These are phyloP conservation scores for Clarias batrachus DNA, from an alignment of 2,113 vertebrate genomes.

Conservation along the genomic window DNA sequence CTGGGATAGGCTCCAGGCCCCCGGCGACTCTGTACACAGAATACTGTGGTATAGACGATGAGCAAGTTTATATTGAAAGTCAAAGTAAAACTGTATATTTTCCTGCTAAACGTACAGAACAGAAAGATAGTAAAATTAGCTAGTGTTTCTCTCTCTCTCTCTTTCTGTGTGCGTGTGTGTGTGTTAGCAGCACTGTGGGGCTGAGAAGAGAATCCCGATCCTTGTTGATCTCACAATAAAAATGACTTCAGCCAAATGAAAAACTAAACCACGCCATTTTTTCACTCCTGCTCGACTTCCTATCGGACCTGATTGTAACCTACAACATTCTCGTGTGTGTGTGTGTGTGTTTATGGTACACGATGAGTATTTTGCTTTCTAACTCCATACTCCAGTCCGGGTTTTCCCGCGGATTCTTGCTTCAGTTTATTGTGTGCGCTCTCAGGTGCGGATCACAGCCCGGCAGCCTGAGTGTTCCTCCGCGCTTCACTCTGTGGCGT, in stretches of 20 bases:
- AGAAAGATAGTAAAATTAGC: background rate
- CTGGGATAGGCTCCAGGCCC: no score
- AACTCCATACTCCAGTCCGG: conserved; percentile 64
- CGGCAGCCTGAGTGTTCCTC: conserved; percentile 74
- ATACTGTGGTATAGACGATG: no score
- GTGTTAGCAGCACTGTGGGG: conserved; percentile 60
- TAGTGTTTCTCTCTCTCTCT: no score
- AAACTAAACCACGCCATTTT: background rate
- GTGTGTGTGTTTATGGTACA: background rate
- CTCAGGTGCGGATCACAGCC: conserved; percentile 70
- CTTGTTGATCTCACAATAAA: conserved; percentile 35
- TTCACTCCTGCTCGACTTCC: accelerated
- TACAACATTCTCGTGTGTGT: background rate
- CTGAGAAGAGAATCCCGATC: conserved; percentile 67
- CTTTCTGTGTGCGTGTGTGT: background rate
- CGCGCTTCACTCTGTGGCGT: conserved; percentile 69
- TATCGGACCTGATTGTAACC: no score
- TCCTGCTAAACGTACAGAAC: background rate
- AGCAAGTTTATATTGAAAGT: no score
- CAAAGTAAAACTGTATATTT: background rate
- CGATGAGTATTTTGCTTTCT: conserved; percentile 45
- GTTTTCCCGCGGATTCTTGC: conserved; percentile 65
- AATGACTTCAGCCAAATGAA: background rate
- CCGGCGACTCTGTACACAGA: no score
- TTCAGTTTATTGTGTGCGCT: conserved; percentile 81